Evolutionary conservation across 2,888 invertebrate genomes (phyloP).

Genomic region (Tortricodes alternella): DNA sequence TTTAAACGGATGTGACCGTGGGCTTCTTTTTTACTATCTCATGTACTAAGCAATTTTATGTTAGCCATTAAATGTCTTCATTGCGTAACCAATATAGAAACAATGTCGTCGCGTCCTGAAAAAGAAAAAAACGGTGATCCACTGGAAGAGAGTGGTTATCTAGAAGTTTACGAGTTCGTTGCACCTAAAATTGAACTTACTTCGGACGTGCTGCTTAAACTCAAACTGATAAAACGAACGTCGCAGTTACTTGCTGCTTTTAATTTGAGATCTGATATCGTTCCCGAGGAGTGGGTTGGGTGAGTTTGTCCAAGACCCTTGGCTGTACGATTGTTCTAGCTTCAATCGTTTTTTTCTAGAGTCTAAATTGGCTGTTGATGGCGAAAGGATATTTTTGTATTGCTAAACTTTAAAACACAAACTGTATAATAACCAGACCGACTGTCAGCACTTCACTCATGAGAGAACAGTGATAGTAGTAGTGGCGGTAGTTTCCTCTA

Average conservation of each 20-base stretch:
- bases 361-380: background rate
- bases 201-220: conserved; percentile 1
- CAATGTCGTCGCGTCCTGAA: background rate
- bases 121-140: conserved; percentile 5
- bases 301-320: conserved; percentile 12
- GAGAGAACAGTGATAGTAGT: no score
- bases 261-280: conserved; percentile 8
- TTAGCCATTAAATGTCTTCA: background rate
- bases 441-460: no score
- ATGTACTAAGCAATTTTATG: background rate
- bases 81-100: background rate
- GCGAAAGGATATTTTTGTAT: background rate
- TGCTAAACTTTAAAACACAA: background rate
- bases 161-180: conserved; percentile 23
- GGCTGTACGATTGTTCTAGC: conserved; percentile 2
- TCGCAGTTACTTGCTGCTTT: conserved; percentile 7
- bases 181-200: conserved; percentile 19
- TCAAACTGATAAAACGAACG: conserved; percentile 6
- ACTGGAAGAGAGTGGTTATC: background rate
- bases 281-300: background rate
- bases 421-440: no score
- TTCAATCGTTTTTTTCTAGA: conserved; percentile 1
- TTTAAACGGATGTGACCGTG: background rate
- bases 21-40: background rate
- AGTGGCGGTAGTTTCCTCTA: no score